phyloP scores from a whole-genome alignment of 2,113 vertebrate species.

The Etheostoma cragini region DNA sequence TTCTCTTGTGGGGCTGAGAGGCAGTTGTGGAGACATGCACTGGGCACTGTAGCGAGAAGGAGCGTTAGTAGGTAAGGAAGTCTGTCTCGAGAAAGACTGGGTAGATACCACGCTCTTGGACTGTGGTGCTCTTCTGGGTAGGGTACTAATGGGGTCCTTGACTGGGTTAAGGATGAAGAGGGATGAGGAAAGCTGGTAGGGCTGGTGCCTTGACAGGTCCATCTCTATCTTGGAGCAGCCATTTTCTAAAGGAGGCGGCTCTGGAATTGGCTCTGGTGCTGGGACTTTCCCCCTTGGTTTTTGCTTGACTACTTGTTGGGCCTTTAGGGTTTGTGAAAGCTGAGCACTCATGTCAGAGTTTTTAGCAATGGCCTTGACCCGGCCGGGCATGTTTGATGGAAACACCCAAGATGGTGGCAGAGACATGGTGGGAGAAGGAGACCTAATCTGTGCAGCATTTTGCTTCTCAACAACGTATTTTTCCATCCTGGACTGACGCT shows the following conservation, averaged over 20 bases:
- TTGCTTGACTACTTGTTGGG: conserved; percentile 79
- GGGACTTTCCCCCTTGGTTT: conserved; percentile 65
- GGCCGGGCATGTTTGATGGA: conserved; percentile 85
- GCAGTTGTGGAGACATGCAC: conserved; percentile 78
- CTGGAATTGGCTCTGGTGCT: conserved; percentile 73
- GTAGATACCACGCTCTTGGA: conserved; percentile 75
- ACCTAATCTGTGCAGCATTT: conserved; percentile 80
- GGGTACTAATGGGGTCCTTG: conserved; percentile 84
- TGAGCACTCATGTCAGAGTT: conserved; percentile 81
- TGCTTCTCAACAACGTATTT: conserved; percentile 90
- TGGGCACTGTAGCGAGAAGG: conserved; percentile 82
- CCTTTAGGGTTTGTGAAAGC: conserved; percentile 77
- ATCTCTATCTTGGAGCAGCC: conserved; percentile 89
- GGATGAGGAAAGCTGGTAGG: conserved; percentile 91
- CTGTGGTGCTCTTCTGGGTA: conserved; percentile 86
- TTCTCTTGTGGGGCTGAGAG: conserved; percentile 58
- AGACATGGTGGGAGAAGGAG: conserved; percentile 94
- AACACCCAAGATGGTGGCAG: conserved; percentile 97
- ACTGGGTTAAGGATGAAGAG: conserved; percentile 92
- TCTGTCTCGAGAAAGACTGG: conserved; percentile 77
- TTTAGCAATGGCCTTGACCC: conserved; percentile 85
- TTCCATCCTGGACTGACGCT: conserved; percentile 95
- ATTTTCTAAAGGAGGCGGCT: conserved; percentile 82
- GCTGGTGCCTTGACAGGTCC: conserved; percentile 90
- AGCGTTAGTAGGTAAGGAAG: conserved; percentile 81